Evolutionary conservation across 2,797 vertebrate genomes (phyloP).

Genomic region (Darevskia nairensis): DNA sequence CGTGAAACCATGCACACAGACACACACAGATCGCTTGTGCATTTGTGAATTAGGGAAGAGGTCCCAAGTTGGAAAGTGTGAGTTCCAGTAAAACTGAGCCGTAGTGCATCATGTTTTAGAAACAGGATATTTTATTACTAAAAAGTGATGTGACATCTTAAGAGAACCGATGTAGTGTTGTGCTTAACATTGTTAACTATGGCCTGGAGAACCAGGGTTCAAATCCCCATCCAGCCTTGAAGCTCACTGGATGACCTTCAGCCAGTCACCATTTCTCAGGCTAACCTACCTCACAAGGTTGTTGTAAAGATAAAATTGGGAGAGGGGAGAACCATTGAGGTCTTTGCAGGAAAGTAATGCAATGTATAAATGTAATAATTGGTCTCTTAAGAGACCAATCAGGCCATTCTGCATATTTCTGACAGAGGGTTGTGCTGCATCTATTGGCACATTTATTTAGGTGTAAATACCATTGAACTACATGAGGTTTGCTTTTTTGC

Average conservation of each 20-base stretch:
- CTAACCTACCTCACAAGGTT: too few relatives aligned
- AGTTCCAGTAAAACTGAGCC: not conserved
- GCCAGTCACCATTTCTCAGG: too few relatives aligned
- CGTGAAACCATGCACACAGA: not conserved
- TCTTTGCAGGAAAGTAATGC: too few relatives aligned
- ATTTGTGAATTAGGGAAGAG: not conserved
- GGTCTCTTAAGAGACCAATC: not conserved
- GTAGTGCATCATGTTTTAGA: too few relatives aligned
- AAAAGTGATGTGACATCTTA: not conserved
- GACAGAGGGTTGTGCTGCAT: not conserved
- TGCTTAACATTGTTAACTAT: not conserved
- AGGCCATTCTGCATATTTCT: not conserved
- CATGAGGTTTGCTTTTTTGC: not conserved
- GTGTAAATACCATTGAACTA: not conserved
- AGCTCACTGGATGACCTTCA: too few relatives aligned
- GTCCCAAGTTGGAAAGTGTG: not conserved
- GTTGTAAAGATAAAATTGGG: too few relatives aligned
- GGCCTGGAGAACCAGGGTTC: not conserved
- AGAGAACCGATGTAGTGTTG: too few relatives aligned
- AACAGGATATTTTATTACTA: not conserved
- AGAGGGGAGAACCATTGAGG: too few relatives aligned
- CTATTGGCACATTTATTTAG: not conserved
- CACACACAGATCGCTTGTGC: not conserved
- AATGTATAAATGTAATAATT: not conserved
- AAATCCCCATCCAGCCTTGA: too few relatives aligned